phyloP scores from a whole-genome alignment of 2,888 invertebrate genomes.

The Dichetophora obliterata region DNA sequence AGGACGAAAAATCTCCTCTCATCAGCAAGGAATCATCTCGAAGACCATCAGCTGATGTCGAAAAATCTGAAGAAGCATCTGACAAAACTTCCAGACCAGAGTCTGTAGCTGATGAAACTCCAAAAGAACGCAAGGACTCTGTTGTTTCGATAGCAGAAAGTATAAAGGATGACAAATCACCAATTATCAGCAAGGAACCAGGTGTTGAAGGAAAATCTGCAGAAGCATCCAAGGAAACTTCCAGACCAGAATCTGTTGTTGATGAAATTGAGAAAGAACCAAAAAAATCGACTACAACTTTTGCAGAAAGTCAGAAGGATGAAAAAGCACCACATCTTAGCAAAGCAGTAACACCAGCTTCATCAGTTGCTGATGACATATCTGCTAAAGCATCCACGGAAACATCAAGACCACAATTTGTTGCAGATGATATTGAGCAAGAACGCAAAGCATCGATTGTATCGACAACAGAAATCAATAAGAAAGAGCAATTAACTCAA shows the following conservation, averaged over 20 bases:
- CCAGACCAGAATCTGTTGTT: constrained; percentile 44
- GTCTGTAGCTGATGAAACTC: constrained; percentile 45
- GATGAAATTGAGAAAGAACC: constrained; percentile 31
- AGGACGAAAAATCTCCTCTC: constrained; percentile 11
- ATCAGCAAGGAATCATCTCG: neutral
- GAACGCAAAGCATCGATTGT: no score
- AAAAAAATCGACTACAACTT: neutral
- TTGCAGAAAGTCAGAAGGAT: constrained; percentile 43
- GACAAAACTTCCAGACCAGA: constrained; percentile 32
- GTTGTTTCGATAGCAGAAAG: constrained; percentile 43
- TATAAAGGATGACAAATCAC: constrained; percentile 40
- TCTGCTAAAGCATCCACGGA: no score
- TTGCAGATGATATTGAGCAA: no score
- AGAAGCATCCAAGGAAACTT: constrained; percentile 48
- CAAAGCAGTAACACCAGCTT: no score
- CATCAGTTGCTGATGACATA: no score
- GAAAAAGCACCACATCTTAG: constrained; percentile 37
- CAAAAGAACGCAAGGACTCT: constrained; percentile 36
- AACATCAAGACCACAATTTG: no score
- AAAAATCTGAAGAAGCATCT: neutral
- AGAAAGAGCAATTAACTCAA: no score
- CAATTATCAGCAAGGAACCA: constrained; percentile 31
- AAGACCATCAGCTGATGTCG: neutral
- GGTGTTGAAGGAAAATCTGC: constrained; percentile 46
- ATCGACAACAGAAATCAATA: no score